Evolutionary conservation across 2,797 vertebrate genomes (phyloP).

Genomic region (Pteropus rufus): DNA sequence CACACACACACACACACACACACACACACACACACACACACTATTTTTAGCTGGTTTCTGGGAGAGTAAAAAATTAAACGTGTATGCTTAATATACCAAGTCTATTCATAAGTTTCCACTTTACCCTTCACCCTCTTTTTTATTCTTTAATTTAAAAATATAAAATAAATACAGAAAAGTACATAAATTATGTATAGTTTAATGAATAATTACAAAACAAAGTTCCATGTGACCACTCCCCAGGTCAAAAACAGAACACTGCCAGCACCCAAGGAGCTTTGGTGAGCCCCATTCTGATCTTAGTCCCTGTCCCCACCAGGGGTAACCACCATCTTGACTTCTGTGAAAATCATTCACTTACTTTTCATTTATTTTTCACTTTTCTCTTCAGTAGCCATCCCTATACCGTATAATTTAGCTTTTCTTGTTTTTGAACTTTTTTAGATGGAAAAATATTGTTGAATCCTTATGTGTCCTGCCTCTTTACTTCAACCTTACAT

Average conservation of each 20-base stretch:
- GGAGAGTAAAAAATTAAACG: neutral
- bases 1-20: neutral
- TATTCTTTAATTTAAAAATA: neutral
- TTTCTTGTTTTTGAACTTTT: neutral
- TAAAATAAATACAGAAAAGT: neutral
- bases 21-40: neutral
- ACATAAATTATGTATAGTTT: neutral
- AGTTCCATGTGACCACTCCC: neutral
- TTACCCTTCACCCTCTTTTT: neutral
- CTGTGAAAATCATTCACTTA: neutral
- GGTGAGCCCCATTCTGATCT: neutral
- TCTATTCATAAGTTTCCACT: neutral
- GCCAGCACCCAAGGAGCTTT: neutral
- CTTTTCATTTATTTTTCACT: neutral
- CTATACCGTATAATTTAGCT: neutral
- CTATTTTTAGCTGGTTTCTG: neutral
- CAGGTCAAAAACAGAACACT: neutral
- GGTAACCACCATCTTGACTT: neutral
- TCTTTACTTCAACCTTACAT: neutral
- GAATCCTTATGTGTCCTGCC: neutral
- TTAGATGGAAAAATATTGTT: neutral
- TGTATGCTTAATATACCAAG: neutral
- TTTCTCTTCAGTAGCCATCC: neutral
- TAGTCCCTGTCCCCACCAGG: no score
- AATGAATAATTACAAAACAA: neutral